Evolutionary conservation across 2,113 vertebrate species (phyloP).

Genomic region (Stictonetta naevosa): DNA sequence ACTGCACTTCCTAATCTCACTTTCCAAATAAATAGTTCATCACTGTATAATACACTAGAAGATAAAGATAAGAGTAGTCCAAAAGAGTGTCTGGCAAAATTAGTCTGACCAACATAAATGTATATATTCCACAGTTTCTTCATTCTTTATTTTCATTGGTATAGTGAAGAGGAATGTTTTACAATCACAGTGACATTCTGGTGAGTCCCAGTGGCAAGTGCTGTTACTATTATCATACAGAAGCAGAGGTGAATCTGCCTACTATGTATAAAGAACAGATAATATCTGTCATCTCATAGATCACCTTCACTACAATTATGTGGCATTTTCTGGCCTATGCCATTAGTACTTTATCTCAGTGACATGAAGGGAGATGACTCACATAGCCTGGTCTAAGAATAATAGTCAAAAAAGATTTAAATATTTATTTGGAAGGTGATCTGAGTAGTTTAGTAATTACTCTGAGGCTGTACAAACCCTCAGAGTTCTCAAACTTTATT

Average conservation of each 20-base stretch:
- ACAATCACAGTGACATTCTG: background rate
- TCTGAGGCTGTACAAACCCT: background rate
- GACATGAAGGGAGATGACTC: background rate
- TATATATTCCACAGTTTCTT: background rate
- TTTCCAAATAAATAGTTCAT: background rate
- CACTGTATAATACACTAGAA: background rate
- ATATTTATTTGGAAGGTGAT: background rate
- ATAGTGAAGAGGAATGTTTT: background rate
- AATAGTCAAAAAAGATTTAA: background rate
- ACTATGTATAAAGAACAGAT: background rate
- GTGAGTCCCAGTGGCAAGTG: fast-evolving
- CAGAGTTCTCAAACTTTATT: background rate
- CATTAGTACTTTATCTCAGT: background rate
- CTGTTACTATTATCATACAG: fast-evolving
- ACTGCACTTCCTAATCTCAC: background rate
- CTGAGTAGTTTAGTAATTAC: background rate
- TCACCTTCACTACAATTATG: background rate
- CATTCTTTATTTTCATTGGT: background rate
- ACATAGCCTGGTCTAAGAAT: background rate
- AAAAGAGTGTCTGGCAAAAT: background rate
- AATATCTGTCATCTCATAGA: background rate
- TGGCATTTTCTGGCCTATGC: background rate
- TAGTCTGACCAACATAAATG: background rate
- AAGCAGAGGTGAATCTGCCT: background rate
- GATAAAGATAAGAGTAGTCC: background rate